Evolutionary conservation across 2,113 vertebrate species (phyloP), one percentile per base, ranked within the genome.

Genomic region (Tychaedon coryphoeus): DNA sequence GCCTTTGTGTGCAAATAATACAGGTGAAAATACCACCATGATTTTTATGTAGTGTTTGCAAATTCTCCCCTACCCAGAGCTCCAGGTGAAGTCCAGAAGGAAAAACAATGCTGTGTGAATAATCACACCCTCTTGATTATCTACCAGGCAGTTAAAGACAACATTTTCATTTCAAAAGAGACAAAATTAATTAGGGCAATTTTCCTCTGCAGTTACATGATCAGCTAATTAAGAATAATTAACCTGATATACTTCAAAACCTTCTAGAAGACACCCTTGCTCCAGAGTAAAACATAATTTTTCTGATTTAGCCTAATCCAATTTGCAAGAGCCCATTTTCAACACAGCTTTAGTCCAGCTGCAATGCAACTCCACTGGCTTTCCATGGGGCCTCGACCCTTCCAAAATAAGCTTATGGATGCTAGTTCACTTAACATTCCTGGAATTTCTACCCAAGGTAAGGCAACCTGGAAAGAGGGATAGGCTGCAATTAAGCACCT

Each of bases 201-300:
- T 72, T 92, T 94, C n/a, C n/a, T 50, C 61, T 73, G 45, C 67
- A 79, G 48, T 54, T 88, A 90, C 1, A 5, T 24, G 58, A 93
- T 62, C 61, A 88, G 81, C 57, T 92, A 85, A 93, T 82, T 94
- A 86, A 62, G 60, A 89, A 19, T 67, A 91, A 94, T 60, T 62
- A 86, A 92, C 40, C 48, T 47, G 25, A 66, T 48, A 77, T 5
- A 77, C 11, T 45, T 73, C 43, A 75, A 81, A 75, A 74, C 29
- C 19, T 82, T 76, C 40, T 38, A 61, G 53, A 90, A 70, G 43
- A 71, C 43, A 78, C 22, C 22, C 36, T 56, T 11, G 14, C 19
- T 78, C 28, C 48, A 75, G 40, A 95, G 43, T 36, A 93, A 86
- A 85, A 42, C 22, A 56, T 36, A 0, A 14, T 89, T 84, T 92